These are phyloP conservation scores for Megalurothrips usitatus DNA, from an alignment of 2,888 invertebrate genomes.

Conservation along the genomic window DNA sequence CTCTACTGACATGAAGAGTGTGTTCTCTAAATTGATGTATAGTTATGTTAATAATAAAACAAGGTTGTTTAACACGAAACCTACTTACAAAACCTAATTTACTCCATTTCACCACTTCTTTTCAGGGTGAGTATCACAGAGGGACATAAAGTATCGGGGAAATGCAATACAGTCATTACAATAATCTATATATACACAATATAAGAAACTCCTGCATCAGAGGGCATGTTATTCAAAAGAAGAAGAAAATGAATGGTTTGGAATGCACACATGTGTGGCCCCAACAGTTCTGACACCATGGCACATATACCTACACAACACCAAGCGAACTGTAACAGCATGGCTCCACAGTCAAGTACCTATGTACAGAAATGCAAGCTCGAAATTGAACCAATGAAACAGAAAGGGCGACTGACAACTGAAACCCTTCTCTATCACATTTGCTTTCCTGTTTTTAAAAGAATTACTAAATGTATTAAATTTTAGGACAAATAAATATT, in stretches of 20 bases:
- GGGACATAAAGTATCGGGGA: conserved; percentile 12
- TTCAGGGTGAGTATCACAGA: conserved; percentile 16
- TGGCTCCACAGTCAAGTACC: not conserved
- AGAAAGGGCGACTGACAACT: too few relatives aligned
- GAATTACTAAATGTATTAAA: too few relatives aligned
- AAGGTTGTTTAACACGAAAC: not conserved
- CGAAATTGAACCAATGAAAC: not conserved
- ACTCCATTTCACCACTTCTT: not conserved
- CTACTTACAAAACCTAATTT: conserved; percentile 23
- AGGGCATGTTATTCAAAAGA: not conserved
- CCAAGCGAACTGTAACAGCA: conserved; percentile 2
- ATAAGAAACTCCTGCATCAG: not conserved
- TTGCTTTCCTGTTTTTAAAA: too few relatives aligned
- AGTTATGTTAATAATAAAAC: conserved; percentile 8
- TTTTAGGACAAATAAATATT: too few relatives aligned
- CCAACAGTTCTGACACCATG: conserved; percentile 15
- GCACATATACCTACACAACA: not conserved
- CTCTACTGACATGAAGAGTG: not conserved
- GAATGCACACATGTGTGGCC: conserved; percentile 24
- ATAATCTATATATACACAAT: not conserved
- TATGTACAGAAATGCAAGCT: not conserved
- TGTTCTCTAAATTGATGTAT: not conserved
- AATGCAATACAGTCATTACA: conserved; percentile 19
- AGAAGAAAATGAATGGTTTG: not conserved
- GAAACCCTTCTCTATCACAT: too few relatives aligned